Percentiles rank a stretch among this genome's conserved stretches.
Conservation (phyloP, 2,113 vertebrate species). For the Theristicus caerulescens region DNA sequence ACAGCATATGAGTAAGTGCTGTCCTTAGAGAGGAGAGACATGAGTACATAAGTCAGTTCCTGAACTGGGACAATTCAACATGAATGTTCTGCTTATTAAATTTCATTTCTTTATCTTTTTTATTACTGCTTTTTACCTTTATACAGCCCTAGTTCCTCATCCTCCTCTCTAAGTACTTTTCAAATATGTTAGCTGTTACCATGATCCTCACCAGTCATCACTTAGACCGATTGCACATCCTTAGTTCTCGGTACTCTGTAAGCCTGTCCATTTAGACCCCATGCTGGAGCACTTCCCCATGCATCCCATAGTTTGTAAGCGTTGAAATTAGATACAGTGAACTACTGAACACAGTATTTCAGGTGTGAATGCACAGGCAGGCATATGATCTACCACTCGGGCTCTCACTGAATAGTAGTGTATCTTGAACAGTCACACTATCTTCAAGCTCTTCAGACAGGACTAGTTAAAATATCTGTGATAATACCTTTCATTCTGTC, state of each 20-base stretch:
- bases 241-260: not conserved
- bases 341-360: not conserved
- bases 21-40: not conserved
- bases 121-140: not conserved
- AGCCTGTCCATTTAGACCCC: not conserved
- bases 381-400: not conserved
- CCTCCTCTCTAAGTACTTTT: not conserved
- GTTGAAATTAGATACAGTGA: not conserved
- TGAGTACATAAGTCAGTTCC: not conserved
- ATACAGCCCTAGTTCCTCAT: not conserved
- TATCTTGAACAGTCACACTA: not conserved
- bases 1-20: not conserved
- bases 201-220: not conserved
- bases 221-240: not conserved
- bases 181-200: not conserved
- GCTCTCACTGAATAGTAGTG: not conserved
- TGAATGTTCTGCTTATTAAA: not conserved
- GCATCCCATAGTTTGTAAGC: not conserved
- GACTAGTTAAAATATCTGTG: not conserved
- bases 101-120: not conserved
- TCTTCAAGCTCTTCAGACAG: not conserved
- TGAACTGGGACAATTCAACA: not conserved
- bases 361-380: not conserved
- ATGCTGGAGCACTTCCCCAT: not conserved
- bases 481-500: not conserved